These are phyloP conservation scores for Delichon dasypus DNA, from an alignment of 2,797 vertebrate genomes.

Conservation along the genomic window DNA sequence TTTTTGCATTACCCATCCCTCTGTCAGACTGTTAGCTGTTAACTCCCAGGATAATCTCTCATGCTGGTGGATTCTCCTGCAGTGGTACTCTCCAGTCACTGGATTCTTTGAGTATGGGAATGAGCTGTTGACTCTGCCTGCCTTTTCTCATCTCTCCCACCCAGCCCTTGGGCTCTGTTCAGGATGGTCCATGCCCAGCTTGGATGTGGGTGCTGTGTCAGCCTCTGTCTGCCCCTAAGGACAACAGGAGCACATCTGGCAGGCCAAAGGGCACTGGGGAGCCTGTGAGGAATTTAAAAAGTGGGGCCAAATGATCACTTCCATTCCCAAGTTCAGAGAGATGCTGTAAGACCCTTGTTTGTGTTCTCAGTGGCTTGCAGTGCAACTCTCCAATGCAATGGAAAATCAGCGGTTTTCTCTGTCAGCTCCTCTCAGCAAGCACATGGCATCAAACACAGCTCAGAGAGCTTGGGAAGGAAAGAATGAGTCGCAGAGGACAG, in stretches of 20 bases:
- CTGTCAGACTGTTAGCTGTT: neutral
- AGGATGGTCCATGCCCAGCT: no score
- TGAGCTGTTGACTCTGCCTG: neutral
- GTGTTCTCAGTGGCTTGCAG: neutral
- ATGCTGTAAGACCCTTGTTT: accelerated
- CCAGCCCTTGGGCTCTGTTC: neutral
- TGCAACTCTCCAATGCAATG: neutral
- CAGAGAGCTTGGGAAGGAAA: neutral
- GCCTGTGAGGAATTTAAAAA: accelerated
- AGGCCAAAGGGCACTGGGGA: neutral
- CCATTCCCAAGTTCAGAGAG: neutral
- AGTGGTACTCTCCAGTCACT: neutral
- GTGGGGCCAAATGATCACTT: neutral
- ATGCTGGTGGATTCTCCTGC: neutral
- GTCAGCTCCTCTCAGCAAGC: neutral
- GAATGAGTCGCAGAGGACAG: neutral
- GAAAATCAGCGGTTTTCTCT: neutral
- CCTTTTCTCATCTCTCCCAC: neutral
- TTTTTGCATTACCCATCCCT: neutral
- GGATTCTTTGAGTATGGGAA: neutral
- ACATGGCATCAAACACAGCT: neutral
- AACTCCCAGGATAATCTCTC: neutral
- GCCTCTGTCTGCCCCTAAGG: neutral
- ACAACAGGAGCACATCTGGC: neutral
- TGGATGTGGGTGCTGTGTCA: neutral